A percentile compares a stretch with the other conserved stretches of the same genome.
phyloP scores from a whole-genome alignment of 2,113 vertebrate genomes.

The Zosterops japonicus region DNA sequence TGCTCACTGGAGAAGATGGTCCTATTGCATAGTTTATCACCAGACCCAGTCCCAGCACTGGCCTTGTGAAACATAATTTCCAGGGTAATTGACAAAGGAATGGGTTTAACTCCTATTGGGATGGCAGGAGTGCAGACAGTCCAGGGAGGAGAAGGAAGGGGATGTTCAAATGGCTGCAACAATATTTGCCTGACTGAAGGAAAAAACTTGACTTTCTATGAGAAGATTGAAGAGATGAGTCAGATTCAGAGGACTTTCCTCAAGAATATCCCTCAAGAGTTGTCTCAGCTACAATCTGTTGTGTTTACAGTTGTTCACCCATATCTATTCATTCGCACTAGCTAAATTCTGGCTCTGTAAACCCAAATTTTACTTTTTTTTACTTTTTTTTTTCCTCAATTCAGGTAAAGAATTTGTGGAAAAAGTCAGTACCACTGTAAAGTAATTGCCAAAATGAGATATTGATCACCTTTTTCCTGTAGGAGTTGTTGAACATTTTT shows the following conservation, averaged over 20 bases:
- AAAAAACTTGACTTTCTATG: background rate
- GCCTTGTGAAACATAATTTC: background rate
- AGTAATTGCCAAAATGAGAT: background rate
- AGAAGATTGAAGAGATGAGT: background rate
- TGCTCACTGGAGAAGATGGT: background rate
- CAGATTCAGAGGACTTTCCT: background rate
- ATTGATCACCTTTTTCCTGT: background rate
- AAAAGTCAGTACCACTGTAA: background rate
- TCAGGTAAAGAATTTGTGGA: background rate
- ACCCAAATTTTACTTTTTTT: background rate
- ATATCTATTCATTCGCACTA: background rate
- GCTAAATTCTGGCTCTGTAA: background rate
- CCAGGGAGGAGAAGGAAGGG: background rate
- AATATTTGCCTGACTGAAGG: background rate
- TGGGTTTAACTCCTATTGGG: background rate
- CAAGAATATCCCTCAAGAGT: background rate
- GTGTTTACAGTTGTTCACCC: background rate
- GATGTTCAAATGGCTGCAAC: background rate
- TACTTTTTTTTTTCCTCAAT: background rate
- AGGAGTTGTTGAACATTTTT: background rate
- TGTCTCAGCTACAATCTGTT: background rate
- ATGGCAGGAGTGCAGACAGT: background rate
- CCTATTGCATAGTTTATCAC: background rate
- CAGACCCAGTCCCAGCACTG: background rate
- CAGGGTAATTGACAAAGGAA: background rate